phyloP scores from a whole-genome alignment of 1,140 invertebrate species.

The Teleogryllus occipitalis region DNA sequence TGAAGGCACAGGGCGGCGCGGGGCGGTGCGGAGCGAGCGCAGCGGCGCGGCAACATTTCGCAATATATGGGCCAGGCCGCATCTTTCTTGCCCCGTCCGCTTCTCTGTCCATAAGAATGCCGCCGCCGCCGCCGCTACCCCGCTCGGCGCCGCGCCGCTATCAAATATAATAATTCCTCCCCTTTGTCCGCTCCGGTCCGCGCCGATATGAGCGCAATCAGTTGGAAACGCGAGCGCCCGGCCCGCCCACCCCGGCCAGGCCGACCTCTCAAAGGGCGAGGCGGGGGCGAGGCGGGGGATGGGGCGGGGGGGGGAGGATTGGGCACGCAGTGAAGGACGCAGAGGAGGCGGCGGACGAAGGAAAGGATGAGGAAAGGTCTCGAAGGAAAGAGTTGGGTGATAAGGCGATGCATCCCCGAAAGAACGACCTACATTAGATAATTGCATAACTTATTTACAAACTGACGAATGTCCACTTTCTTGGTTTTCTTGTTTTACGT shows the following conservation, averaged over 20 bases:
- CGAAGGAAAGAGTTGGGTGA: too few relatives aligned
- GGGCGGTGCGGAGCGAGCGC: too few relatives aligned
- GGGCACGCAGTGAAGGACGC: not conserved
- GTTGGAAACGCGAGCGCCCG: not conserved
- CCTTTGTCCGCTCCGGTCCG: not conserved
- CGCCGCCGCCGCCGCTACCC: too few relatives aligned
- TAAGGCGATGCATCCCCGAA: too few relatives aligned
- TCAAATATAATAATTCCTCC: slow-evolving; percentile 1
- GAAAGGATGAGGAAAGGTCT: not conserved
- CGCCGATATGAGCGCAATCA: not conserved
- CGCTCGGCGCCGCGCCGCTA: not conserved
- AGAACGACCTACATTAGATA: too few relatives aligned
- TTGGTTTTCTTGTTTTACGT: too few relatives aligned
- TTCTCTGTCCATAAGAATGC: not conserved
- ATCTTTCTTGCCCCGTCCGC: not conserved
- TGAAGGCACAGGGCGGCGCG: too few relatives aligned
- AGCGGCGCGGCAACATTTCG: not conserved
- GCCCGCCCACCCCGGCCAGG: too few relatives aligned
- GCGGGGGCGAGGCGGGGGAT: too few relatives aligned
- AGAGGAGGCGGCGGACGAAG: not conserved
- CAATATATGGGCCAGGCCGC: not conserved
- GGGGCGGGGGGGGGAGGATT: not conserved
- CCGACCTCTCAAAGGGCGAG: not conserved
- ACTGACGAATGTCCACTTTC: too few relatives aligned
- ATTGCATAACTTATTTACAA: too few relatives aligned